Evolutionary conservation across 2,797 vertebrate genomes (phyloP).

Genomic region (Micropoecilia bifurca): DNA sequence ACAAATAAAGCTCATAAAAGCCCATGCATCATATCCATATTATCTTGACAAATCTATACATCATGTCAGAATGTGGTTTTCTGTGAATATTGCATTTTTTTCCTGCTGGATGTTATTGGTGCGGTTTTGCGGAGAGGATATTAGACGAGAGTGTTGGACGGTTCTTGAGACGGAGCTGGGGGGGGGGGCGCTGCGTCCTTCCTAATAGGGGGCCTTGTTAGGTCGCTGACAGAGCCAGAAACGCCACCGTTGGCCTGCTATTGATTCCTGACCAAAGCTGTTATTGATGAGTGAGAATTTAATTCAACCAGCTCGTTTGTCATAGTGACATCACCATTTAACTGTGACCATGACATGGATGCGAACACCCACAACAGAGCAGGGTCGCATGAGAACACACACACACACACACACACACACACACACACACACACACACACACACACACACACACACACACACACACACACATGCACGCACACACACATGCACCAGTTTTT

Average conservation of each 20-base stretch:
- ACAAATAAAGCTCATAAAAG: slow-evolving; percentile 70
- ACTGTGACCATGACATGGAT: slow-evolving; percentile 70
- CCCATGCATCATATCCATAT: slow-evolving; percentile 78
- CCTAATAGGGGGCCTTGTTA: slow-evolving; percentile 77
- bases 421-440: neutral
- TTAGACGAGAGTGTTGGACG: slow-evolving; percentile 42
- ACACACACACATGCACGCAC: slow-evolving; percentile 1
- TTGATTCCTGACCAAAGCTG: slow-evolving; percentile 76
- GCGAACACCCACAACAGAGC: slow-evolving; percentile 55
- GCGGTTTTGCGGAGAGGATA: slow-evolving; percentile 67
- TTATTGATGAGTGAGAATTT: slow-evolving; percentile 85
- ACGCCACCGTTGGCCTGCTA: slow-evolving; percentile 73
- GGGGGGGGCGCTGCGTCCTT: slow-evolving; percentile 65
- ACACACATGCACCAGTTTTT: neutral
- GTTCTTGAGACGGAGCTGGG: slow-evolving; percentile 34
- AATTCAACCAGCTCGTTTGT: slow-evolving; percentile 83
- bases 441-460: slow-evolving; percentile 4
- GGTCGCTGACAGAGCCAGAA: slow-evolving; percentile 72
- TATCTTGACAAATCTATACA: slow-evolving; percentile 81
- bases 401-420: slow-evolving; percentile 15
- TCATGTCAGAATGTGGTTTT: slow-evolving; percentile 72
- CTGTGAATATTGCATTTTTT: slow-evolving; percentile 71
- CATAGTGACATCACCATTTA: slow-evolving; percentile 83
- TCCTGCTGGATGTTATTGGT: slow-evolving; percentile 48
- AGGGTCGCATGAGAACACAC: slow-evolving; percentile 20